A percentile compares a stretch with the other conserved stretches of the same genome.
These are phyloP conservation scores for Heliconius nattereri DNA, from an alignment of 1,140 invertebrate genomes.

Conservation along the genomic window DNA sequence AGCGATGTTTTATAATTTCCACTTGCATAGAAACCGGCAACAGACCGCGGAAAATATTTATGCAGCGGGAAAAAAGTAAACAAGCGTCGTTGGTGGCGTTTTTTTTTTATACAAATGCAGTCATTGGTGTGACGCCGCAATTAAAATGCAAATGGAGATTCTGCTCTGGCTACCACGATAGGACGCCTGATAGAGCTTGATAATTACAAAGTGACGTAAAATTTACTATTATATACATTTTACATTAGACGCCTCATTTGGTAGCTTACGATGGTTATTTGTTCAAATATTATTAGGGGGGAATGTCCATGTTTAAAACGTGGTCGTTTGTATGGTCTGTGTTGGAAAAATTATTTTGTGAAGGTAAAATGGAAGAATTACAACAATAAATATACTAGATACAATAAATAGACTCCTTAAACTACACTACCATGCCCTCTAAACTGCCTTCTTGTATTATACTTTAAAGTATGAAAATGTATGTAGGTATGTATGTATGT, in stretches of 20 bases:
- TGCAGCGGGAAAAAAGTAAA: conserved; percentile 7
- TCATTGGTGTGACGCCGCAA: conserved; percentile 30
- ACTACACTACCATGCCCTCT: too few relatives aligned
- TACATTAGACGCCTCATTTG: not conserved
- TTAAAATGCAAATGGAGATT: conserved; percentile 35
- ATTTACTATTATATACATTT: not conserved
- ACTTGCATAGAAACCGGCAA: not conserved
- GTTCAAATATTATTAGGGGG: not conserved
- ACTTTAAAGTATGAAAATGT: too few relatives aligned
- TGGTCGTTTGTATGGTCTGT: too few relatives aligned
- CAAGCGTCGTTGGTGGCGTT: conserved; percentile 12
- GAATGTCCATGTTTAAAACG: too few relatives aligned
- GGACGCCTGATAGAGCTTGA: conserved; percentile 19
- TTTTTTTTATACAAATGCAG: conserved; percentile 27
- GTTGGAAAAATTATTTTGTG: too few relatives aligned
- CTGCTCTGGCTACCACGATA: conserved; percentile 14
- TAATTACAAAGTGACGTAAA: conserved; percentile 16
- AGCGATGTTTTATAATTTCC: conserved; percentile 12
- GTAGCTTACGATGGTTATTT: not conserved
- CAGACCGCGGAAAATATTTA: conserved; percentile 26
- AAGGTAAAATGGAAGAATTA: too few relatives aligned
- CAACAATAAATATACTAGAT: too few relatives aligned
- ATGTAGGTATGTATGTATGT: too few relatives aligned
- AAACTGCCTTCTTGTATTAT: too few relatives aligned
- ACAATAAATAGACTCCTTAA: too few relatives aligned